Evolutionary conservation across 1,140 invertebrate genomes (phyloP).

Genomic region (Orchesella cincta): DNA sequence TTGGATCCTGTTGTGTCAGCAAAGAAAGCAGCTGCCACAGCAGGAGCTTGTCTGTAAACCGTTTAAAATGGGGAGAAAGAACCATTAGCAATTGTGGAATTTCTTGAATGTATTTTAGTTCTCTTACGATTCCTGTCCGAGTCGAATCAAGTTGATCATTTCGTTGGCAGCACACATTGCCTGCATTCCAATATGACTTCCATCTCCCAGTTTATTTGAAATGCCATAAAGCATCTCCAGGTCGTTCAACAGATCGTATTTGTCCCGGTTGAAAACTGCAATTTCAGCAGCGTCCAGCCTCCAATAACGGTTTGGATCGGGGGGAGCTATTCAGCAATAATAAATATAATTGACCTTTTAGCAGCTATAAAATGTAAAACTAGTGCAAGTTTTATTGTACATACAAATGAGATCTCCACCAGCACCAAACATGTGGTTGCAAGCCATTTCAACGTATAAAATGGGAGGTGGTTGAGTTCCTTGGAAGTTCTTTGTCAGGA

Average conservation of each 20-base stretch:
- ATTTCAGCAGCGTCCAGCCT: conserved; percentile 54
- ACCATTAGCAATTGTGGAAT: too few relatives aligned
- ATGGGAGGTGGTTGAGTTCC: conserved; percentile 40
- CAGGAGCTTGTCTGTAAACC: conserved; percentile 55
- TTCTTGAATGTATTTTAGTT: not conserved
- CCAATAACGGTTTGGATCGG: conserved; percentile 20
- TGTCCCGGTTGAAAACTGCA: conserved; percentile 56
- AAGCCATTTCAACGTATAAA: conserved; percentile 61
- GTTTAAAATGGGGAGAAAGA: too few relatives aligned
- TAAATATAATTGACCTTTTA: not conserved
- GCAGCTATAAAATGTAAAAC: too few relatives aligned
- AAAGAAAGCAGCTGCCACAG: conserved; percentile 58
- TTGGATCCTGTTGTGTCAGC: conserved; percentile 58
- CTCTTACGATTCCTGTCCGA: conserved; percentile 46
- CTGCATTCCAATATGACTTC: conserved; percentile 57
- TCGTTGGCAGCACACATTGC: conserved; percentile 61
- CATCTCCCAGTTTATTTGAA: conserved; percentile 51
- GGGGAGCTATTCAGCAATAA: conserved; percentile 22
- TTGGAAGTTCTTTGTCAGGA: conserved; percentile 37
- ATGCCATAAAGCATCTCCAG: conserved; percentile 57
- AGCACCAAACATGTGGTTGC: conserved; percentile 59
- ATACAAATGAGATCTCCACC: too few relatives aligned
- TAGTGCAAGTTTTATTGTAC: too few relatives aligned
- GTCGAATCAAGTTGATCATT: conserved; percentile 58
- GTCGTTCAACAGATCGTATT: conserved; percentile 58